phyloP scores from a whole-genome alignment of 2,888 invertebrate species.

The Spatulosminthurus flaviceps region DNA sequence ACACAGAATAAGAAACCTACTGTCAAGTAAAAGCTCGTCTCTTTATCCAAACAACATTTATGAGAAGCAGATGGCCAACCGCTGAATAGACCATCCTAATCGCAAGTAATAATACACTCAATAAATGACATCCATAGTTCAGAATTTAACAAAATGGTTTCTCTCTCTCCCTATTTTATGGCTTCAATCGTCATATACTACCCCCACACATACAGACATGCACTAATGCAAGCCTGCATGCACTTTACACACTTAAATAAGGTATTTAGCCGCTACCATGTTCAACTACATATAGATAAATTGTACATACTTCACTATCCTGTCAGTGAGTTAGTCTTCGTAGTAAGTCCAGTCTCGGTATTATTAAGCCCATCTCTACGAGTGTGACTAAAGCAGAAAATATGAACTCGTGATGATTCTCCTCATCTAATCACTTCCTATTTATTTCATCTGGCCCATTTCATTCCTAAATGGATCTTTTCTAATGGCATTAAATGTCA shows the following conservation, averaged over 20 bases:
- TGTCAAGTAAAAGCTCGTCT: constrained; percentile 18
- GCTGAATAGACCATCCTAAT: constrained; percentile 22
- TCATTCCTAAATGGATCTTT: constrained; percentile 33
- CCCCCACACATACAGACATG: no score
- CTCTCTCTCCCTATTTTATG: constrained; percentile 18
- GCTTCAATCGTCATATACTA: constrained; percentile 1
- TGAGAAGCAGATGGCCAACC: constrained; percentile 33
- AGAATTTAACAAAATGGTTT: constrained; percentile 21
- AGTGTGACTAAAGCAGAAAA: constrained; percentile 22
- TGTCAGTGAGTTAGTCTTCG: no score
- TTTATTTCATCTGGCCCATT: constrained; percentile 35
- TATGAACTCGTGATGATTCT: constrained; percentile 28
- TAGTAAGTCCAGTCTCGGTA: no score
- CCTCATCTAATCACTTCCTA: constrained; percentile 32
- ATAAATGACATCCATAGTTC: constrained; percentile 32
- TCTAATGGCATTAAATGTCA: constrained; percentile 25
- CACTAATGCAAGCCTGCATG: no score
- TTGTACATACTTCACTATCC: no score
- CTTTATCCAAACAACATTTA: constrained; percentile 29
- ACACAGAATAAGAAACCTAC: constrained; percentile 12
- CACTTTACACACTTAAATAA: no score
- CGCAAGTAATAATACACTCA: constrained; percentile 32
- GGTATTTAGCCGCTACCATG: no score
- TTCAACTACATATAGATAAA: no score
- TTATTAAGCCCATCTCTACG: not conserved